These are phyloP conservation scores for Trypoxylon attenuatum DNA, from an alignment of 2,888 invertebrate species.

Conservation along the genomic window DNA sequence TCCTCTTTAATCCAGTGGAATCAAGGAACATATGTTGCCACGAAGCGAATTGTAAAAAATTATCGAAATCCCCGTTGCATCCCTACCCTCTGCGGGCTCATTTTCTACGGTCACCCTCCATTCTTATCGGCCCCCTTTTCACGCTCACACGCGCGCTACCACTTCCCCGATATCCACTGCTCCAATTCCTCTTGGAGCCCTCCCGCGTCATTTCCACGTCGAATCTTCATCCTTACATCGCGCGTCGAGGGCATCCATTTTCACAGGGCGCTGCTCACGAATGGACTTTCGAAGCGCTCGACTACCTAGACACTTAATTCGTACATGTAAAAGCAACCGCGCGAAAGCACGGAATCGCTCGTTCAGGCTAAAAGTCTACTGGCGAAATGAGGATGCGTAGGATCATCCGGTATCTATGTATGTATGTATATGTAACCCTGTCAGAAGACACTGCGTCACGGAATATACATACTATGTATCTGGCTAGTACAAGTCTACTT, in stretches of 20 bases:
- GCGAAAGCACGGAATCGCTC: too few relatives aligned
- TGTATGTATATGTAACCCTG: too few relatives aligned
- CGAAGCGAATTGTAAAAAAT: conserved; percentile 58
- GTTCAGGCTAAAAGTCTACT: too few relatives aligned
- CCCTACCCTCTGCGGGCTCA: conserved; percentile 1
- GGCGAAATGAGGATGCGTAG: too few relatives aligned
- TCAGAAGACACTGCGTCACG: too few relatives aligned
- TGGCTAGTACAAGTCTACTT: conserved; percentile 16
- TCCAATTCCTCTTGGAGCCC: not conserved
- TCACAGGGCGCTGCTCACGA: conserved; percentile 42
- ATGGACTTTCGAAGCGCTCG: conserved; percentile 3
- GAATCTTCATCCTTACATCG: conserved; percentile 30
- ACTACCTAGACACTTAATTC: not conserved
- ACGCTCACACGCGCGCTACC: conserved; percentile 1
- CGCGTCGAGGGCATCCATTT: conserved; percentile 47
- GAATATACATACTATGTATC: too few relatives aligned
- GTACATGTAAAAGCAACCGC: too few relatives aligned
- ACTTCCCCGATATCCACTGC: not conserved
- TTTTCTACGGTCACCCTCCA: conserved; percentile 22
- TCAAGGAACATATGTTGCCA: conserved; percentile 53
- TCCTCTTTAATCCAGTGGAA: conserved; percentile 48
- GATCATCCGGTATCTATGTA: too few relatives aligned
- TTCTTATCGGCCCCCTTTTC: conserved; percentile 3
- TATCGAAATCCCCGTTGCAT: conserved; percentile 40
- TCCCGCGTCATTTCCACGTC: conserved; percentile 25